Evolutionary conservation across 2,888 invertebrate genomes (phyloP).

Genomic region (Mechanitis messenoides): DNA sequence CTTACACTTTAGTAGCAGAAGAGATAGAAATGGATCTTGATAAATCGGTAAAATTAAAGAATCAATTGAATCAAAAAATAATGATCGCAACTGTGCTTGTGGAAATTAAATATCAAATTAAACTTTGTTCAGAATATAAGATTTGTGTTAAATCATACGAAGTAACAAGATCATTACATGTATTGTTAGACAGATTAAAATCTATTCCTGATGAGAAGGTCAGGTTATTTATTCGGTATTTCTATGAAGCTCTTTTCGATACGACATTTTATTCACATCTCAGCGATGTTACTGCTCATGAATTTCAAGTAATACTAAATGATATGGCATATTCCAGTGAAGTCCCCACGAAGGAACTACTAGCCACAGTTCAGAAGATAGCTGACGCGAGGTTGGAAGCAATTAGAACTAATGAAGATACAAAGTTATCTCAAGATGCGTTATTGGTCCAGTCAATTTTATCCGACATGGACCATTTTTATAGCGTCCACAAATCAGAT

Average conservation of each 20-base stretch:
- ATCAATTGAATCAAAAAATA: slow-evolving; percentile 27
- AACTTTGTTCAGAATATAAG: slow-evolving; percentile 43
- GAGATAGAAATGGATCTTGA: slow-evolving; percentile 34
- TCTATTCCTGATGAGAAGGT: slow-evolving; percentile 37
- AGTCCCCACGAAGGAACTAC: slow-evolving; percentile 43
- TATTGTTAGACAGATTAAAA: slow-evolving; percentile 38
- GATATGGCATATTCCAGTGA: slow-evolving; percentile 50
- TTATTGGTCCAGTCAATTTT: slow-evolving; percentile 48
- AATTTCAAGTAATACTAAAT: slow-evolving; percentile 51
- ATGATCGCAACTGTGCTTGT: slow-evolving; percentile 41
- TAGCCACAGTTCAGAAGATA: slow-evolving; percentile 40
- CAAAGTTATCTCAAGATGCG: slow-evolving; percentile 40
- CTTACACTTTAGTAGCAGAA: slow-evolving; percentile 35
- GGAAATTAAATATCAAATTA: slow-evolving; percentile 45
- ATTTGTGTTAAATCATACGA: slow-evolving; percentile 45
- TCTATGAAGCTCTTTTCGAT: slow-evolving; percentile 36
- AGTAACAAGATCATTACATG: slow-evolving; percentile 43
- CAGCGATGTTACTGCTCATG: slow-evolving; percentile 41
- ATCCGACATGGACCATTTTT: slow-evolving; percentile 58
- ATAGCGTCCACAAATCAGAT: slow-evolving; percentile 37
- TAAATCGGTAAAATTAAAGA: slow-evolving; percentile 30
- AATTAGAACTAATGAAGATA: slow-evolving; percentile 28
- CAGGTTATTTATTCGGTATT: slow-evolving; percentile 37
- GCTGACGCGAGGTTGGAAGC: slow-evolving; percentile 40
- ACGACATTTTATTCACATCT: slow-evolving; percentile 43